Evolutionary conservation across 2,797 vertebrate genomes (phyloP).

Genomic region (Austrolebias charrua): DNA sequence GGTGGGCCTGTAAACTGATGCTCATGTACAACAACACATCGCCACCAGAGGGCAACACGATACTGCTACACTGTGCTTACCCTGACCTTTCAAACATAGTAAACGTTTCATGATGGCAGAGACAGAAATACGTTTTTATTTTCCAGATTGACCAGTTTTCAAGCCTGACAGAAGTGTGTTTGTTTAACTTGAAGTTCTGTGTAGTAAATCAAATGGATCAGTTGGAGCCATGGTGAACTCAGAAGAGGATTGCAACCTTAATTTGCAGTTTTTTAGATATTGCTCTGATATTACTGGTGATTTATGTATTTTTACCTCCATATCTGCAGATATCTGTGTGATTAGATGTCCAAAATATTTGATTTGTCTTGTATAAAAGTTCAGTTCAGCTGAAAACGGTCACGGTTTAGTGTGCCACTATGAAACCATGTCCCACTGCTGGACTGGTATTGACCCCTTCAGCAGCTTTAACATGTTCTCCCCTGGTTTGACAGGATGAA

Average conservation of each 20-base stretch:
- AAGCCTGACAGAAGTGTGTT: constrained; percentile 49
- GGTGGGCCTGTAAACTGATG: constrained; percentile 73
- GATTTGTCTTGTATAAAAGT: too few species aligned
- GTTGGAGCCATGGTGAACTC: constrained; percentile 39
- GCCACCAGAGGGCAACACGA: constrained; percentile 69
- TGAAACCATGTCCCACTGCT: neutral
- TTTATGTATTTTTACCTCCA: constrained; percentile 19
- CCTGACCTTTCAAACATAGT: constrained; percentile 12
- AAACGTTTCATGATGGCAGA: constrained; percentile 13
- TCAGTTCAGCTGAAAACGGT: neutral
- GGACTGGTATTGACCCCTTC: neutral
- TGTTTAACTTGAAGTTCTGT: constrained; percentile 59
- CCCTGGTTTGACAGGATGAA: constrained; percentile 84
- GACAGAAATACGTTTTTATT: constrained; percentile 39
- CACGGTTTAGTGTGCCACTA: neutral
- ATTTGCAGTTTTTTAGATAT: constrained; percentile 24
- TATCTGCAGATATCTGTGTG: neutral
- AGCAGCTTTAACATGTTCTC: neutral
- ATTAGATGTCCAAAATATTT: neutral
- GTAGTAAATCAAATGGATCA: constrained; percentile 49
- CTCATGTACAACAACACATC: neutral
- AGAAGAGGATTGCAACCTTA: constrained; percentile 28
- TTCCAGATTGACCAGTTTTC: constrained; percentile 44
- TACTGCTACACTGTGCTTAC: constrained; percentile 8
- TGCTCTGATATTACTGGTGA: constrained; percentile 23